Percentiles rank a stretch among this genome's conserved stretches.
Evolutionary conservation across 92 coral and sea anemone genomes (phyloP).

Genomic region (Metridium senile): DNA sequence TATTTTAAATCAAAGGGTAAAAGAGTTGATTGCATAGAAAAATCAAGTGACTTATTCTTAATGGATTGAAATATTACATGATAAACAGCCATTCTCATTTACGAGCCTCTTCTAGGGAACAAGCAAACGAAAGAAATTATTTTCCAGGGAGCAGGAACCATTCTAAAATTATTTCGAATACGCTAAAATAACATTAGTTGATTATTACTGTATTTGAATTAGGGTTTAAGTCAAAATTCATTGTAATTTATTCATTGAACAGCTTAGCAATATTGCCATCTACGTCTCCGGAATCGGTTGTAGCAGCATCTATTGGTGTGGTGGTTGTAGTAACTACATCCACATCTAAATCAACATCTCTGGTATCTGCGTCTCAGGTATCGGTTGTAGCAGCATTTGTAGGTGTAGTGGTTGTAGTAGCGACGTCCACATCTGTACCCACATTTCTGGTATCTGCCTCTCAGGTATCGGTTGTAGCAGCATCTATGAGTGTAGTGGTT

Average conservation of each 20-base stretch:
- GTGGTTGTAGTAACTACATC: neutral
- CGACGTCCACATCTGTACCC: neutral
- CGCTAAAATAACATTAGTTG: too few species aligned
- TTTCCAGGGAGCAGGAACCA: too few species aligned
- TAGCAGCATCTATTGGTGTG: neutral
- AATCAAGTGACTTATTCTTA: too few species aligned
- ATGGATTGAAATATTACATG: too few species aligned
- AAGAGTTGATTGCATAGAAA: too few species aligned
- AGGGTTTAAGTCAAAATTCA: neutral
- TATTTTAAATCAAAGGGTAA: too few species aligned
- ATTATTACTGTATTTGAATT: neutral
- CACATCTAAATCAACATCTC: neutral
- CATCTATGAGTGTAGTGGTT: neutral
- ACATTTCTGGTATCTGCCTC: neutral
- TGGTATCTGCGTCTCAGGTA: neutral
- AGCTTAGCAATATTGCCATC: neutral
- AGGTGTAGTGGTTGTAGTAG: conserved; percentile 9
- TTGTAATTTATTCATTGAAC: neutral
- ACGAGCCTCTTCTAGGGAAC: too few species aligned
- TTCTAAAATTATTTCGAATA: too few species aligned
- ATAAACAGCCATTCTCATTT: too few species aligned
- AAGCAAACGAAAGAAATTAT: too few species aligned
- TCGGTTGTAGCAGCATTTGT: conserved; percentile 8
- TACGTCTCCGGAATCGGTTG: neutral
- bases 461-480: conserved; percentile 14